phyloP scores from a whole-genome alignment of 2,888 invertebrate genomes.

The Saturnia pavonia region DNA sequence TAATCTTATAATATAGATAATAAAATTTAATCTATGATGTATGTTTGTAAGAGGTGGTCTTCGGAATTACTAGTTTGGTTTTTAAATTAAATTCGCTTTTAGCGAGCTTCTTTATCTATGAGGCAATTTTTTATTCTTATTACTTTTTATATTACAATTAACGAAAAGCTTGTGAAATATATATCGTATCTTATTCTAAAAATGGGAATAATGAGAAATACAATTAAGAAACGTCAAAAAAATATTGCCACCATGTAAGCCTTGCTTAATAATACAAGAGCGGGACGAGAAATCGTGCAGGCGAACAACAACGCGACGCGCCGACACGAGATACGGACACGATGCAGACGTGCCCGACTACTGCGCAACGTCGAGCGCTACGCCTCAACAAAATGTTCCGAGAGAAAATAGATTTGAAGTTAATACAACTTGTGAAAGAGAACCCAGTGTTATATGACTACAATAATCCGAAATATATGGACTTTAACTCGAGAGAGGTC shows the following conservation, averaged over 20 bases:
- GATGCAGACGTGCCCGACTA: constrained; percentile 14
- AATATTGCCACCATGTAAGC: constrained; percentile 14
- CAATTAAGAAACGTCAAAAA: background rate
- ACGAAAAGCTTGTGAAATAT: too few relatives aligned
- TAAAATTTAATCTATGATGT: too few relatives aligned
- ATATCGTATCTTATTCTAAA: too few relatives aligned
- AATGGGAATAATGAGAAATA: background rate
- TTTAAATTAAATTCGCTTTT: too few relatives aligned
- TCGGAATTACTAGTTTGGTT: too few relatives aligned
- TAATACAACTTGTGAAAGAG: constrained; percentile 60
- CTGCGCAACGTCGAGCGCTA: background rate
- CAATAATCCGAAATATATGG: constrained; percentile 66
- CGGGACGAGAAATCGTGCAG: constrained; percentile 22
- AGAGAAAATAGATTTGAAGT: constrained; percentile 57
- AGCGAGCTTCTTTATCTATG: too few relatives aligned
- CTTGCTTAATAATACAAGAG: constrained; percentile 17
- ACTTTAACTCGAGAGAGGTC: constrained; percentile 70
- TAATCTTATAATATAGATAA: too few relatives aligned
- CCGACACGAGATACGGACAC: constrained; percentile 19
- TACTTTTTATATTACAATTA: too few relatives aligned
- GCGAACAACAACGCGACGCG: constrained; percentile 23
- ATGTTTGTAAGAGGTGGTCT: too few relatives aligned
- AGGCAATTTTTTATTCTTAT: too few relatives aligned
- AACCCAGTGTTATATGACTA: constrained; percentile 65
- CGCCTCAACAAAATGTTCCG: constrained; percentile 45